Evolutionary conservation across 2,797 vertebrate genomes (phyloP).

Genomic region (Melanotaenia parkinsoni): DNA sequence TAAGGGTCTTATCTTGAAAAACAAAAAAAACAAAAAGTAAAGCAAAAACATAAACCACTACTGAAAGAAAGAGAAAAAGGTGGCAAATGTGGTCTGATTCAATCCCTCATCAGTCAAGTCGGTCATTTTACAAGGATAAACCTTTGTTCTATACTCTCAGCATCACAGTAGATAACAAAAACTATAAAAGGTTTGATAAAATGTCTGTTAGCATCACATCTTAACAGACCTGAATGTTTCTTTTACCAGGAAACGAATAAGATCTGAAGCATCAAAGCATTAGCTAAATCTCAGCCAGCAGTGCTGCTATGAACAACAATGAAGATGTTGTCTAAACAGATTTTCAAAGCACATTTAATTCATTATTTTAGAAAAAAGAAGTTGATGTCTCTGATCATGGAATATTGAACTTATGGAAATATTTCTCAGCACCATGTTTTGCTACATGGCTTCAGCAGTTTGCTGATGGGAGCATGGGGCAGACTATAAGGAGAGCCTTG

Average conservation of each 20-base stretch:
- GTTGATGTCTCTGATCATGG: too few relatives aligned
- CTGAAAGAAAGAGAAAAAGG: not conserved
- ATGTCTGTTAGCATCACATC: not conserved
- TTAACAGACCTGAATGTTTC: not conserved
- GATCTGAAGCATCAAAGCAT: too few relatives aligned
- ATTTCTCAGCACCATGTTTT: not conserved
- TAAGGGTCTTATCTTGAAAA: not conserved
- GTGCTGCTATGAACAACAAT: not conserved
- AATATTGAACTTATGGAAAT: not conserved
- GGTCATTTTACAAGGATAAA: not conserved
- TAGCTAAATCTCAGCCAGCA: not conserved
- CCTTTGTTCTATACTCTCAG: not conserved
- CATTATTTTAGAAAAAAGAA: not conserved
- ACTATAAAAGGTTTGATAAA: not conserved
- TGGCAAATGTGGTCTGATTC: not conserved
- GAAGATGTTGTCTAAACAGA: not conserved
- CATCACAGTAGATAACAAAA: not conserved
- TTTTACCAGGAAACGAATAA: not conserved
- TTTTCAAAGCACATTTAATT: not conserved
- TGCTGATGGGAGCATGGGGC: constrained; percentile 17
- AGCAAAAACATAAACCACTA: not conserved
- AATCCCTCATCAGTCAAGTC: not conserved
- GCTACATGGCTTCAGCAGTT: not conserved
- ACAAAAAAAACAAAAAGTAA: not conserved
- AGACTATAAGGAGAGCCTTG: constrained; percentile 1